Conservation (phyloP, 2,888 invertebrate species). For the Cephus nigrinus region DNA sequence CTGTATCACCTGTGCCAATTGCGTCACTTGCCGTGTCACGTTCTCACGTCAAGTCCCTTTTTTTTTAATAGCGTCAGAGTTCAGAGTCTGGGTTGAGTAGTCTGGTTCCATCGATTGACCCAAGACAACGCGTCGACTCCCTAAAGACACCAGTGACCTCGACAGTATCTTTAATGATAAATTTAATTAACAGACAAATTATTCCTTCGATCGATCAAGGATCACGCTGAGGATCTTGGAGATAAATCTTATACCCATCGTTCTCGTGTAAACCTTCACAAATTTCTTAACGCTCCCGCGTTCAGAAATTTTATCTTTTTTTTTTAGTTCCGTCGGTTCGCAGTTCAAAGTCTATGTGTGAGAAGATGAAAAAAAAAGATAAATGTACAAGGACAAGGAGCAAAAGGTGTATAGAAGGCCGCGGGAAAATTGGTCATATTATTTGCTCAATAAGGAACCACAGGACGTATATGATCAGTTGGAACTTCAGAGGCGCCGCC, state of each 20-base stretch:
- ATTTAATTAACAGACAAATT: not conserved
- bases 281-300: not conserved
- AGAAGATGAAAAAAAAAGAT: not conserved
- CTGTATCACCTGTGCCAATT: no score
- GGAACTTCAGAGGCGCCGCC: constrained; percentile 63
- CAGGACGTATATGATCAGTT: constrained; percentile 43
- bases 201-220: no score
- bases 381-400: not conserved
- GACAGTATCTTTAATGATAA: not conserved
- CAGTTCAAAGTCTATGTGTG: not conserved
- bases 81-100: constrained; percentile 25
- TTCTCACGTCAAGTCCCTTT: not conserved
- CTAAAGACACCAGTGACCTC: not conserved
- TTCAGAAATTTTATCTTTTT: not conserved
- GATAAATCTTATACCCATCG: not conserved
- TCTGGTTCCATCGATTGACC: constrained; percentile 31
- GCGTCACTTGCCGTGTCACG: not conserved
- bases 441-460: constrained; percentile 44
- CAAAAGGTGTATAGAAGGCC: constrained; percentile 17
- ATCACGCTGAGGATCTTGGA: not conserved
- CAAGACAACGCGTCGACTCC: constrained; percentile 7
- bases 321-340: not conserved
- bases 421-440: constrained; percentile 45
- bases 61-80: not conserved
- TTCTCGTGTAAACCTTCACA: not conserved